Evolutionary conservation across 2,888 invertebrate species (phyloP), one percentile per base, ranked within the genome.

Genomic region (Apamea crenata): DNA sequence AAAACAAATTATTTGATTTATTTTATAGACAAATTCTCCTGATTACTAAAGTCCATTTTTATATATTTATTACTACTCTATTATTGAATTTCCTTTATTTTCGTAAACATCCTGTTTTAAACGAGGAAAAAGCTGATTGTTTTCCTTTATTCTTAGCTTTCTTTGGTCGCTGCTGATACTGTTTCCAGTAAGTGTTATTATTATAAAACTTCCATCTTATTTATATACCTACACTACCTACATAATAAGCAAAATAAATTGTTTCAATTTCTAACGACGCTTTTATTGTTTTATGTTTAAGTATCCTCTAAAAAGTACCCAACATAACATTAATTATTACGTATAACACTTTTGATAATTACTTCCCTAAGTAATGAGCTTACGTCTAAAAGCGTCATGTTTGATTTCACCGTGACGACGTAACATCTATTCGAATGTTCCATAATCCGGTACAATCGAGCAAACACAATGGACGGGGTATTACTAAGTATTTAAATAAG

Each of bases 401-500:
- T 68, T 82, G 76, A 83, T 84, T 86, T 75, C 50, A 47, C 32
- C 74, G 86, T 76, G 80, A 80, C 79, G 74, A 89, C 69, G 40
- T 83, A 65, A 84, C 81, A 79, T 77, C 74, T 82, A 84, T 78
- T 87, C 80, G 77, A 86, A 88, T 87, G 84, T 83, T 85, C 81
- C 86, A 82, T 90, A 85, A 92, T 92, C 89, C 89, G 67, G 84
- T 79, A 86, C 87, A 86, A 88, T 88, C 87, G 87, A 88, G 87
- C 89, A 87, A 87, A 80, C 87, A 91, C 88, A 91, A 89, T 89
- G 88, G 86, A 88, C 89, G 90, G 92, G 92, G 91, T 91, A 83
- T 90, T 90, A 91, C 88, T 90, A 87, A 92, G 91, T 93, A 92
- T 95, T 95, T 94, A 94, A 92, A 94, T 93, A 94, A 92, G 89